Conservation (phyloP, 1,140 invertebrate species). For the Drosophila sp. region DNA sequence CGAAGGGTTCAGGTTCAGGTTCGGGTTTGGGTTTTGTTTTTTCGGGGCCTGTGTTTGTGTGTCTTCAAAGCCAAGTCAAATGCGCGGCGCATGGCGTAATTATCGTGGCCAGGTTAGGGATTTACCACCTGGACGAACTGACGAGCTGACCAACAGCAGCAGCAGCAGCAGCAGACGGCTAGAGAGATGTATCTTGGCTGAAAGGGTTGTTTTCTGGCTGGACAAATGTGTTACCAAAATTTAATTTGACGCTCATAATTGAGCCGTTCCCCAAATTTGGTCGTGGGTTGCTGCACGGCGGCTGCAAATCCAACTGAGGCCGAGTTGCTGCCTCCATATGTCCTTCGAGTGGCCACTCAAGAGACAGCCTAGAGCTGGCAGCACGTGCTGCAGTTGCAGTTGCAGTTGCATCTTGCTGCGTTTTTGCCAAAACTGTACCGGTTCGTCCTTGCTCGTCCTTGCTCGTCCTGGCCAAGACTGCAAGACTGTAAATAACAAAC, state of each 20-base stretch:
- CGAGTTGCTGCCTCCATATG: constrained; percentile 4
- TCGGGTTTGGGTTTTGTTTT: constrained; percentile 11
- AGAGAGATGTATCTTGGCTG: constrained; percentile 38
- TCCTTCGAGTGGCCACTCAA: constrained; percentile 28
- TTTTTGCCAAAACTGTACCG: constrained; percentile 54
- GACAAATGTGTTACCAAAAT: constrained; percentile 55
- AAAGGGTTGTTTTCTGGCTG: constrained; percentile 28
- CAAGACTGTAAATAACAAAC: constrained; percentile 38
- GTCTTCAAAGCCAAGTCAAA: constrained; percentile 52
- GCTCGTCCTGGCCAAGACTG: too few relatives aligned
- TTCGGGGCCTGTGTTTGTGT: not conserved
- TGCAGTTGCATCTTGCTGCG: constrained; percentile 30
- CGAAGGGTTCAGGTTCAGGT: constrained; percentile 62
- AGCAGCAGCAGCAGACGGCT: constrained; percentile 40
- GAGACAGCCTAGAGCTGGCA: not conserved
- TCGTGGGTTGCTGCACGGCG: constrained; percentile 20
- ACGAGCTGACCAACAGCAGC: constrained; percentile 42
- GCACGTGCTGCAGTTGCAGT: constrained; percentile 31
- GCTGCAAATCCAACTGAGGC: constrained; percentile 13
- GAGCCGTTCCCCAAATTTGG: constrained; percentile 45
- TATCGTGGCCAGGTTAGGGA: constrained; percentile 68
- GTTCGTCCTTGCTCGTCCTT: constrained; percentile 24
- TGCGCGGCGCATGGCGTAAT: constrained; percentile 71
- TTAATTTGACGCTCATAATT: constrained; percentile 57
- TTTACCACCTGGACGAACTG: constrained; percentile 68